A percentile compares a stretch with the other conserved stretches of the same genome.
These are phyloP conservation scores for Drosophila neocordata DNA, from an alignment of 1,140 invertebrate genomes.

Conservation along the genomic window DNA sequence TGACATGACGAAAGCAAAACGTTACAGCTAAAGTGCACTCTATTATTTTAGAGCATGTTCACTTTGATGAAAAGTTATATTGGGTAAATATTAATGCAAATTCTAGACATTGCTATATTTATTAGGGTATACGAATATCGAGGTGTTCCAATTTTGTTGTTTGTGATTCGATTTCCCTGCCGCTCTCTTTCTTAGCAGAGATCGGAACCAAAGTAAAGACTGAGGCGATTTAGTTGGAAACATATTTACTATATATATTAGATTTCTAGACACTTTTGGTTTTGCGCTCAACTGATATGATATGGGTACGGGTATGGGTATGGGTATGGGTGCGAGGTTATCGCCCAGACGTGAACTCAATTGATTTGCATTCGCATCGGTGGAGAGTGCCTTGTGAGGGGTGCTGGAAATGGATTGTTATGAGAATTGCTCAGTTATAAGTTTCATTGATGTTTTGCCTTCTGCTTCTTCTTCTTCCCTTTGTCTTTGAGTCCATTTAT, in stretches of 20 bases:
- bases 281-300: slow-evolving; percentile 52
- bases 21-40: slow-evolving; percentile 37
- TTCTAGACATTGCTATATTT: too few relatives aligned
- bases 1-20: slow-evolving; percentile 52
- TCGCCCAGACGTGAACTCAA: slow-evolving; percentile 63
- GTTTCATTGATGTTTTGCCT: slow-evolving; percentile 21
- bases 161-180: slow-evolving; percentile 43
- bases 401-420: neutral
- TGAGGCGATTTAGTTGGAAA: slow-evolving; percentile 7
- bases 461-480: neutral
- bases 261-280: slow-evolving; percentile 9
- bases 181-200: slow-evolving; percentile 41
- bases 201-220: slow-evolving; percentile 21
- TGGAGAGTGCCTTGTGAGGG: neutral
- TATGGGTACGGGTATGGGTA: neutral
- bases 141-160: slow-evolving; percentile 11
- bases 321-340: slow-evolving; percentile 46
- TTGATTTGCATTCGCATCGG: slow-evolving; percentile 59
- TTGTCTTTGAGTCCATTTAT: slow-evolving; percentile 37
- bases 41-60: neutral
- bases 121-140: neutral
- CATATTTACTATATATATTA: slow-evolving; percentile 14
- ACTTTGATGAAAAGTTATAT: neutral
- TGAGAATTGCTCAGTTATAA: slow-evolving; percentile 12
- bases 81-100: too few relatives aligned